Percentiles rank a stretch among this genome's conserved stretches.
Conservation (phyloP, 1,140 invertebrate genomes). For the Ericerus pela region DNA sequence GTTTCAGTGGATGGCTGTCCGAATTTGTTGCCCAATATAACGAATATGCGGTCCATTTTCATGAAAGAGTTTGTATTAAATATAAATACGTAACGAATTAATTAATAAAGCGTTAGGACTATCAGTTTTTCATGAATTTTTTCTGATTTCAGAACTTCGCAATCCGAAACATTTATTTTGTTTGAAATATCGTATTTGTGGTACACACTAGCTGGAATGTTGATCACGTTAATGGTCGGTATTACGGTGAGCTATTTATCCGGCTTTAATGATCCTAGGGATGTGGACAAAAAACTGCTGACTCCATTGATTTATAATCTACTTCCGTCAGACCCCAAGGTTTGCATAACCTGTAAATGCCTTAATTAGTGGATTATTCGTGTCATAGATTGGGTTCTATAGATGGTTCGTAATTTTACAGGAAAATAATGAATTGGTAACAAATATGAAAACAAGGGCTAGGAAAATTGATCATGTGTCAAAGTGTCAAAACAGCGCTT, state of each 20-base stretch:
- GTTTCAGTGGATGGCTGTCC: constrained; percentile 21
- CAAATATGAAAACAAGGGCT: too few species aligned
- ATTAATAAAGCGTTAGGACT: background rate
- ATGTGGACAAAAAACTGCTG: constrained; percentile 20
- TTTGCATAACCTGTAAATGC: too few species aligned
- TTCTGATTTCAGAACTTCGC: background rate
- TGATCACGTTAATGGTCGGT: constrained; percentile 49
- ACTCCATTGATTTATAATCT: constrained; percentile 17
- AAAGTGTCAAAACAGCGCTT: too few species aligned
- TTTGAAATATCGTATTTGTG: constrained; percentile 50
- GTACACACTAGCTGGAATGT: constrained; percentile 48
- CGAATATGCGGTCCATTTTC: background rate
- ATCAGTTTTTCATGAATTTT: background rate
- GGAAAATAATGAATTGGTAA: too few species aligned
- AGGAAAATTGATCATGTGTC: too few species aligned
- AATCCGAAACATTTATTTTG: constrained; percentile 23
- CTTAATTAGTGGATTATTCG: too few species aligned
- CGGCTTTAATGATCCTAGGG: constrained; percentile 26
- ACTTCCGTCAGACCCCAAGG: too few species aligned
- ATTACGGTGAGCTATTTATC: constrained; percentile 41
- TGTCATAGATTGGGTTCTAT: too few species aligned
- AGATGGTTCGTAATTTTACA: too few species aligned
- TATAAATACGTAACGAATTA: background rate
- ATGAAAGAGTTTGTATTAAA: too few species aligned
- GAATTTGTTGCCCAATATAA: background rate